Conservation (phyloP, 2,888 invertebrate species). For the Macrophya alboannulata region DNA sequence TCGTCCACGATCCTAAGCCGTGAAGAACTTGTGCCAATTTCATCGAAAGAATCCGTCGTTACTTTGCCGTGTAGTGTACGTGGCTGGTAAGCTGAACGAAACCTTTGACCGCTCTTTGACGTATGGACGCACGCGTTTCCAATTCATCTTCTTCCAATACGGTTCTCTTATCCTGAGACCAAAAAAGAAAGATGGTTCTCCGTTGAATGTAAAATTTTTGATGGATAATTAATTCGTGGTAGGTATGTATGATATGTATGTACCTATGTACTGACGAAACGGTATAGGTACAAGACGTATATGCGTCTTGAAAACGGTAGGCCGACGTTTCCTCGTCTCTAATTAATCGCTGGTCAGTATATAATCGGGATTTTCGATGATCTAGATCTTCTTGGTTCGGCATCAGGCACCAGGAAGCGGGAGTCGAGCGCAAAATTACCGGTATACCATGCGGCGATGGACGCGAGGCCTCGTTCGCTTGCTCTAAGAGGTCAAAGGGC, state of each 20-base stretch:
- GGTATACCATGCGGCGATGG: constrained; percentile 65
- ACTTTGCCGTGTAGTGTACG: constrained; percentile 21
- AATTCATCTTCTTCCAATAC: constrained; percentile 19
- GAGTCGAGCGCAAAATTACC: constrained; percentile 75
- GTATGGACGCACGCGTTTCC: not conserved
- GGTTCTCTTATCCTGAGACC: not conserved
- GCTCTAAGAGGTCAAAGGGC: constrained; percentile 77
- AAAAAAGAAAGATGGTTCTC: not conserved
- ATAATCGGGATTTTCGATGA: constrained; percentile 65
- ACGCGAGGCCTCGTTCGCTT: constrained; percentile 74
- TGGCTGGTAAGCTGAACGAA: constrained; percentile 36
- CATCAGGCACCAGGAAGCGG: constrained; percentile 73
- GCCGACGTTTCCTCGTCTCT: not conserved
- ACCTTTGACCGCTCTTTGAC: constrained; percentile 50
- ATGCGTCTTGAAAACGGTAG: not conserved
- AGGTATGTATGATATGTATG: not conserved
- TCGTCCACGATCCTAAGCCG: constrained; percentile 11
- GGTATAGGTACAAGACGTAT: not conserved
- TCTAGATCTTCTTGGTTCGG: constrained; percentile 73
- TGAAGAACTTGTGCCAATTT: constrained; percentile 52
- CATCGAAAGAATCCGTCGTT: constrained; percentile 52
- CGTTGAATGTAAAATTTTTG: not conserved
- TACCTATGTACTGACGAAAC: not conserved
- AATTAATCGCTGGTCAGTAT: constrained; percentile 26
- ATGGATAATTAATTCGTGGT: constrained; percentile 7